phyloP scores from a whole-genome alignment of 2,113 vertebrate species.

The Bagarius yarrelli region DNA sequence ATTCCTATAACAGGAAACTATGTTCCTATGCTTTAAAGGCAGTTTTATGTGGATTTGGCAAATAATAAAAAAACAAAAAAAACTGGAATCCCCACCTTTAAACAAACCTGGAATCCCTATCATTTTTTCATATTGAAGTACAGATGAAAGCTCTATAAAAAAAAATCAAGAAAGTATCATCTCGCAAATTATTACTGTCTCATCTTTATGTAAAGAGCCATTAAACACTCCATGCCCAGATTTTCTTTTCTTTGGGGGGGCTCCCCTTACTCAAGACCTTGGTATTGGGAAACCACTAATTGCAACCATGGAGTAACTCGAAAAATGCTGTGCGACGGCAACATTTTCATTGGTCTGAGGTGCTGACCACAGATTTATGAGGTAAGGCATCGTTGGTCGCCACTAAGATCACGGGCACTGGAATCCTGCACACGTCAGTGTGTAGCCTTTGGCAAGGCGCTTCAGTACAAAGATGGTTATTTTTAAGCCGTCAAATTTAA shows the following conservation, averaged over 20 bases:
- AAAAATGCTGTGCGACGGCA: constrained; percentile 60
- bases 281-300: constrained; percentile 72
- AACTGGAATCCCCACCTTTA: too few relatives aligned
- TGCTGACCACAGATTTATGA: constrained; percentile 68
- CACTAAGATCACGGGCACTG: constrained; percentile 49
- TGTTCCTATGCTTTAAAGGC: not conserved
- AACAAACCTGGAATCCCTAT: not conserved
- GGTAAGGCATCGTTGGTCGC: constrained; percentile 55
- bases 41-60: too few relatives aligned
- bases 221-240: constrained; percentile 54
- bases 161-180: constrained; percentile 1
- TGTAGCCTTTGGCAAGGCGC: constrained; percentile 56
- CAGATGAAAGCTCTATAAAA: not conserved
- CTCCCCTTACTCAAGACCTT: constrained; percentile 63
- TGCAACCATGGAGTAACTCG: constrained; percentile 62
- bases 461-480: constrained; percentile 48
- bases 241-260: constrained; percentile 58
- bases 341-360: constrained; percentile 67
- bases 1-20: not conserved
- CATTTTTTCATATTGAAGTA: not conserved
- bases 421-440: constrained; percentile 52
- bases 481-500: constrained; percentile 56
- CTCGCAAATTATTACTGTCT: constrained; percentile 22
- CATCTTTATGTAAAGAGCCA: constrained; percentile 27
- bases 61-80: too few relatives aligned